Base-by-base conservation (phyloP, 2,113 vertebrate genomes). In the Montifringilla adamsi region DNA sequence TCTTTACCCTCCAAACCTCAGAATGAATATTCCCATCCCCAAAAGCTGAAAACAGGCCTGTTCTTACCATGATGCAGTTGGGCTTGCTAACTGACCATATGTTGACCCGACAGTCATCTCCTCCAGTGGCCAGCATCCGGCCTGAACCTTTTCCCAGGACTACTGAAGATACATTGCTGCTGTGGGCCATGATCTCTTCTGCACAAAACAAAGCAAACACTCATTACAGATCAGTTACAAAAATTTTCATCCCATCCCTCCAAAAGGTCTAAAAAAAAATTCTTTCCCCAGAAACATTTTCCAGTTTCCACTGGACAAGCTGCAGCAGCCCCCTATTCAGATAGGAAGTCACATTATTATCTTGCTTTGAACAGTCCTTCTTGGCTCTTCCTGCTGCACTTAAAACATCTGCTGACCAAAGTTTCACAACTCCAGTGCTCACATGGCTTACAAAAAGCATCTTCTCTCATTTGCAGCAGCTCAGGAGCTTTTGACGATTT, bases 1-100 rank as follows among this genome's bases (percentile, higher is more conserved):
- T 70, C 70, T 24, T 35, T 55, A 83, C 46, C 33, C 26, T 79
- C 30, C 17, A 46, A 41, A 49, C 10, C 49, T 76, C 90, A 86
- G 47, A 89, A 83, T 69, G 37, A 86, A 53, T 12, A 63, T 24
- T 67, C 26, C n/a, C 37, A n/a, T 17, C 6, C 28, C 14, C 4
- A 7, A 23, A 47, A 13, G 50, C 6, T 60, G 62, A n/a, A 23
- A 75, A 27, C 13, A 49, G 66, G 47, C 35, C 47, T 6, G 8
- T 6, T 41, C 98, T 98, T 98, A 99, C 99, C 99, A 99, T 99
- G 96, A 99, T 98, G 97, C 99, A 99, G 98, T 99, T 99, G 87
- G 99, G 98, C 95, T 99, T 99, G 98, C 98, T 99, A 82, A 99
- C 98, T 10, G 99, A 98, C 99, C 99, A 99, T 86, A 99, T 98